These are phyloP conservation scores for Nothoprocta perdicaria DNA, from an alignment of 2,113 vertebrate genomes.

Conservation along the genomic window DNA sequence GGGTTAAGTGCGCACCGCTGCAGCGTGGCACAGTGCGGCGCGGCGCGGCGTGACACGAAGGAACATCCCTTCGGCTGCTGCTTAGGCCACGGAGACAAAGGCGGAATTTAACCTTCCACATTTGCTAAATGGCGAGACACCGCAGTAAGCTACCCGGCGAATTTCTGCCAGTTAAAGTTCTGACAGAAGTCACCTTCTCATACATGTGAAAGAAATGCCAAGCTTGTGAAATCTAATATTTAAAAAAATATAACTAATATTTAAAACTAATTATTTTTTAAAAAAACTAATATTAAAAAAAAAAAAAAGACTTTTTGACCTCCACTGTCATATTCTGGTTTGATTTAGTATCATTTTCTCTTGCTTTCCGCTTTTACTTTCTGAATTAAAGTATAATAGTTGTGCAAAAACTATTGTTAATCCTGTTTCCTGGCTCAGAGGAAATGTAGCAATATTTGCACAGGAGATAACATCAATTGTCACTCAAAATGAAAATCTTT, in stretches of 20 bases:
- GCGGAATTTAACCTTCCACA: background rate
- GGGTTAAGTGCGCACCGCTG: background rate
- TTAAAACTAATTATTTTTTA: too few species aligned
- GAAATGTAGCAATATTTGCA: conserved; percentile 32
- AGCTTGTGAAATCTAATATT: background rate
- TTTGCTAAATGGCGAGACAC: background rate
- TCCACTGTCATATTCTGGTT: background rate
- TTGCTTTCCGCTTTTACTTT: background rate
- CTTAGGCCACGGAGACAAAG: background rate
- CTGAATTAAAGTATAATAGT: background rate
- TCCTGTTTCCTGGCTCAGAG: conserved; percentile 21
- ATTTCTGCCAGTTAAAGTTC: background rate
- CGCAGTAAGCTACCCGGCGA: background rate
- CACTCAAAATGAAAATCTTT: conserved; percentile 64
- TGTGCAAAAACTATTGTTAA: conserved; percentile 16
- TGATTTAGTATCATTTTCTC: background rate
- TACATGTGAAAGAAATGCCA: background rate
- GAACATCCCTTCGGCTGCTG: background rate
- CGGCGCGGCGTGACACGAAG: background rate
- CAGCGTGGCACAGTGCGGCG: background rate
- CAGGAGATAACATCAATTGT: conserved; percentile 51
- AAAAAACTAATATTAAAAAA: too few species aligned
- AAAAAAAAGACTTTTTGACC: background rate
- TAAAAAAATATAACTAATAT: too few species aligned
- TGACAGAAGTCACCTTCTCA: background rate